Evolutionary conservation across 2,888 invertebrate species (phyloP), one percentile per base, ranked within the genome.

Genomic region (Didymodactylos carnosus): DNA sequence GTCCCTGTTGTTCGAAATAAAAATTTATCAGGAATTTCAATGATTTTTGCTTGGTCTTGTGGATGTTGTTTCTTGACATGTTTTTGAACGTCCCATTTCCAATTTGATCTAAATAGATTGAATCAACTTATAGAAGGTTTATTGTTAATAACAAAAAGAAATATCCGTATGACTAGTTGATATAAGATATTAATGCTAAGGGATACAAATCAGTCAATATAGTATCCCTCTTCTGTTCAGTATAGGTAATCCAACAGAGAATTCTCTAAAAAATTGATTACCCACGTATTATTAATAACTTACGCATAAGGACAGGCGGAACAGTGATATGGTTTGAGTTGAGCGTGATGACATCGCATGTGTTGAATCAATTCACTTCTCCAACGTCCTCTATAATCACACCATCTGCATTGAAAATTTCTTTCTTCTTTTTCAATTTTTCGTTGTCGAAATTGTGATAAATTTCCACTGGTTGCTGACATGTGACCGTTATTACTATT

Each of bases 331-430:
- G 83, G 82, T 75, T 83, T 83, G 73, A 81, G 81, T 72, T 81
- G 80, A 11, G 82, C 82, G n/a, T 75, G 75, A 77, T 83, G 82
- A 76, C 83, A 83, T 77, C 83, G 81, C 82, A 82, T 82, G 76
- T 83, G 83, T 76, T 83, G 82, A 8, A 80, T 82, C 53, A 83
- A 81, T 77, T 83, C 83, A 49, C 81, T 81, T 19, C 82, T 82
- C 83, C 83, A 83, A 71, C 83, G 78, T 5, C 83, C 83, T 41
- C 81, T 77, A 76, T 81, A 83, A 71, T 82, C 82, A 76, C 83
- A 83, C 62, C 80, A 78, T 1, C 80, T 77, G 75, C 83, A 83
- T 7, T 82, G 81, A 29, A 82, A 77, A 25, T 70, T 79, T 77
- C 70, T 78, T 79, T 19, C 77, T 74, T 73, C 76, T 75, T 72